Percentiles rank a stretch among this genome's conserved stretches.
Evolutionary conservation across 2,113 vertebrate genomes (phyloP).

Genomic region (Polypterus senegalus): DNA sequence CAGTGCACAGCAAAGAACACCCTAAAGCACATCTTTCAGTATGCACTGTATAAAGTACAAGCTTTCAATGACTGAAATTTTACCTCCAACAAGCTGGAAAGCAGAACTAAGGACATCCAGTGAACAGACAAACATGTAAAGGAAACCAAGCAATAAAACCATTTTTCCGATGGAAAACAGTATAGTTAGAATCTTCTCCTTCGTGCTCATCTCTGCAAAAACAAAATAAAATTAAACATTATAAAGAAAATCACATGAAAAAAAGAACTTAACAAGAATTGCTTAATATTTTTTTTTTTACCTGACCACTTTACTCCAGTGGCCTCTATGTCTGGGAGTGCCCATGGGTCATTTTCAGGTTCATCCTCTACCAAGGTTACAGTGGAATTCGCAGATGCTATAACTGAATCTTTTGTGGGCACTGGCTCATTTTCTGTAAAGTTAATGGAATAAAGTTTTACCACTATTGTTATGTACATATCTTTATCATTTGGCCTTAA

Average conservation of each 20-base stretch:
- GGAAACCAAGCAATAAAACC: constrained; percentile 60
- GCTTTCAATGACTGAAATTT: constrained; percentile 10
- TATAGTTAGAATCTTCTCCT: constrained; percentile 61
- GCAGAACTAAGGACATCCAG: constrained; percentile 86
- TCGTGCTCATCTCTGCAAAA: constrained; percentile 68
- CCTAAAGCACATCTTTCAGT: no score
- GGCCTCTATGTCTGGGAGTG: constrained; percentile 62
- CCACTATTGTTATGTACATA: no score
- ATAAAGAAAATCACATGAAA: constrained; percentile 9
- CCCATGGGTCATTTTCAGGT: constrained; percentile 60
- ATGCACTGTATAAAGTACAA: neutral
- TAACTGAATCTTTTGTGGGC: constrained; percentile 31
- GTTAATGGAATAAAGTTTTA: constrained; percentile 4
- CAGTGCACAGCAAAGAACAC: no score
- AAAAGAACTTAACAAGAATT: neutral
- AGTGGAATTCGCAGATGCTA: constrained; percentile 59
- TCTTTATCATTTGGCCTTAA: no score
- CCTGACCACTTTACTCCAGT: constrained; percentile 83
- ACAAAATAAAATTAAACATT: constrained; percentile 18
- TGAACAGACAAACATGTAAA: constrained; percentile 91
- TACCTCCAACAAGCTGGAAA: constrained; percentile 93
- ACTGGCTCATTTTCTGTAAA: constrained; percentile 24
- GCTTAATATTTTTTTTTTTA: constrained; percentile 28
- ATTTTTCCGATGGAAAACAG: constrained; percentile 50
- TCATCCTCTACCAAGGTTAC: constrained; percentile 52